phyloP scores from a whole-genome alignment of 2,888 invertebrate species.

The Diarsia rubi region DNA sequence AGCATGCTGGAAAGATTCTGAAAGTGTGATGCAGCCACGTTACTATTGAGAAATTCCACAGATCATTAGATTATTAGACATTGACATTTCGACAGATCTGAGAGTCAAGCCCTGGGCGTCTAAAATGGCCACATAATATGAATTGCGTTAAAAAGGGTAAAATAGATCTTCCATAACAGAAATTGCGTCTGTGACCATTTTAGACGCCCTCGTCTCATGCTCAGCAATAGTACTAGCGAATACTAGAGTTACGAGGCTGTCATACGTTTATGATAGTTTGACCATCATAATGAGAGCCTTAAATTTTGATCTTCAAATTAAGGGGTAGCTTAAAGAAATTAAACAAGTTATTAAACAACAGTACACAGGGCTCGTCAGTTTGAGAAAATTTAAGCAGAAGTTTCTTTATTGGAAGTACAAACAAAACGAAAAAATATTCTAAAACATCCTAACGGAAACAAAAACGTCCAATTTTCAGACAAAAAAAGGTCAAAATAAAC shows the following conservation, averaged over 20 bases:
- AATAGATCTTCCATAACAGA: no score
- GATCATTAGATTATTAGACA: no score
- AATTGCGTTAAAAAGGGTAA: no score
- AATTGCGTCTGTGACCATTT: no score
- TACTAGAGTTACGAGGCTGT: not conserved
- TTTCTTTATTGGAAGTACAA: not conserved
- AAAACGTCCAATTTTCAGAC: not conserved
- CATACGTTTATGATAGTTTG: no score
- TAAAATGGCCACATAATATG: no score
- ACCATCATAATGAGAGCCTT: not conserved
- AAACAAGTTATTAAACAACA: not conserved
- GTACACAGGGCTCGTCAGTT: not conserved
- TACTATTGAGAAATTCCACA: not conserved
- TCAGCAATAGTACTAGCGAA: not conserved
- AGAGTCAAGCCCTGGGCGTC: no score
- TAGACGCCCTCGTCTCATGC: no score
- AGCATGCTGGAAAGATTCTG: not conserved
- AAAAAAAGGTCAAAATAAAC: constrained; percentile 44
- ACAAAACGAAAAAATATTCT: no score
- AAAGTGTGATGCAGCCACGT: not conserved
- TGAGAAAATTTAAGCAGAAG: not conserved
- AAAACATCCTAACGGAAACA: not conserved
- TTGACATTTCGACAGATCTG: not conserved
- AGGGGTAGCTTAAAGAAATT: no score
- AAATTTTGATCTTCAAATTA: not conserved